Percentiles rank a stretch among this genome's conserved stretches.
These are phyloP conservation scores for Aphelinus certus DNA, from an alignment of 1,140 invertebrate species.

Conservation along the genomic window DNA sequence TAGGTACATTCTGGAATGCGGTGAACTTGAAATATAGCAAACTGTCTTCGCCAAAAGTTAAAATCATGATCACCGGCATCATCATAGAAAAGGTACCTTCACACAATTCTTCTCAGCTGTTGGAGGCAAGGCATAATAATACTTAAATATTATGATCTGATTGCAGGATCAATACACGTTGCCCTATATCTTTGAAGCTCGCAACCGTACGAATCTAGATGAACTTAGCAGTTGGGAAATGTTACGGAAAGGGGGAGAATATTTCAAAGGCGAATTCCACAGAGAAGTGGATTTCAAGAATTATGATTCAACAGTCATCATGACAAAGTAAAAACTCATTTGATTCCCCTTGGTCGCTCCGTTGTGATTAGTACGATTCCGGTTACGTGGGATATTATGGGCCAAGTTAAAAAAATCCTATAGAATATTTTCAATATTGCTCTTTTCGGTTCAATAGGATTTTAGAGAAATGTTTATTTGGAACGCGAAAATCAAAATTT, in stretches of 20 bases:
- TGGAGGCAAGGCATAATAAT: not conserved
- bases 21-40: not conserved
- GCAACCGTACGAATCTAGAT: not conserved
- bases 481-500: too few relatives aligned
- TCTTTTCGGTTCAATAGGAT: too few relatives aligned
- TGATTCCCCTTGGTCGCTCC: too few relatives aligned
- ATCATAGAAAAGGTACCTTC: too few relatives aligned
- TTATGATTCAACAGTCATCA: not conserved
- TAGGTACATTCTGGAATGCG: too few relatives aligned
- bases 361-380: too few relatives aligned
- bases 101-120: not conserved
- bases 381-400: too few relatives aligned
- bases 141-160: not conserved
- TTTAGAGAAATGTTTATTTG: too few relatives aligned
- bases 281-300: constrained; percentile 2
- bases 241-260: not conserved
- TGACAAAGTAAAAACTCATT: not conserved
- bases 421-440: too few relatives aligned
- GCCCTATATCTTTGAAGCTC: not conserved
- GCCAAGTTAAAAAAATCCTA: too few relatives aligned
- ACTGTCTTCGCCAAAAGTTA: not conserved
- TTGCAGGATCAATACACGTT: not conserved
- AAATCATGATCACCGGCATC: not conserved
- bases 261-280: not conserved
- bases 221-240: not conserved